These are phyloP conservation scores for Danaus plexippus DNA, from an alignment of 1,140 invertebrate genomes.

Conservation along the genomic window DNA sequence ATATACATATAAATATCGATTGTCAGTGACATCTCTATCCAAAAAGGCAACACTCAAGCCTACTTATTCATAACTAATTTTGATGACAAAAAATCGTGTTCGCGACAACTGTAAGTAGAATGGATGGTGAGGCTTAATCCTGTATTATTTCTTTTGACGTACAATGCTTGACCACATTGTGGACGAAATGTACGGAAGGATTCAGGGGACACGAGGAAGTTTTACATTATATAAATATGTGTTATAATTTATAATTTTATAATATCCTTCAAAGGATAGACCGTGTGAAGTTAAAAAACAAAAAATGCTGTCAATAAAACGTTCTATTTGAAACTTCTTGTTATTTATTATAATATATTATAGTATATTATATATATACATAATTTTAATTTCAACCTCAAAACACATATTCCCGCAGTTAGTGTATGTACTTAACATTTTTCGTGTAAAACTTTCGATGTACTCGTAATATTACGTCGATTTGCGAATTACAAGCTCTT, in stretches of 20 bases:
- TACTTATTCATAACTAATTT: conserved; percentile 56
- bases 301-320: no score
- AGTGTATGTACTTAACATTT: no score
- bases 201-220: conserved; percentile 21
- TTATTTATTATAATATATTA: no score
- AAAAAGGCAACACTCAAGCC: conserved; percentile 23
- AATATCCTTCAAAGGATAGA: no score
- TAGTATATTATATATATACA: no score
- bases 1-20: conserved; percentile 20
- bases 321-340: no score
- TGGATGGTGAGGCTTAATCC: conserved; percentile 44
- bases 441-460: conserved; percentile 22
- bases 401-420: no score
- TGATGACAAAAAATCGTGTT: conserved; percentile 33
- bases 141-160: conserved; percentile 30
- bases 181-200: conserved; percentile 35
- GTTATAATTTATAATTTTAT: no score
- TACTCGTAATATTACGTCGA: conserved; percentile 29
- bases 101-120: conserved; percentile 41
- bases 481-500: conserved; percentile 43
- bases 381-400: no score
- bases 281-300: no score
- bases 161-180: conserved; percentile 48
- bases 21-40: conserved; percentile 7
- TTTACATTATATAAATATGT: background rate